Base-by-base conservation (phyloP, 2,888 invertebrate species). In the Aproaerema taeniolella region DNA sequence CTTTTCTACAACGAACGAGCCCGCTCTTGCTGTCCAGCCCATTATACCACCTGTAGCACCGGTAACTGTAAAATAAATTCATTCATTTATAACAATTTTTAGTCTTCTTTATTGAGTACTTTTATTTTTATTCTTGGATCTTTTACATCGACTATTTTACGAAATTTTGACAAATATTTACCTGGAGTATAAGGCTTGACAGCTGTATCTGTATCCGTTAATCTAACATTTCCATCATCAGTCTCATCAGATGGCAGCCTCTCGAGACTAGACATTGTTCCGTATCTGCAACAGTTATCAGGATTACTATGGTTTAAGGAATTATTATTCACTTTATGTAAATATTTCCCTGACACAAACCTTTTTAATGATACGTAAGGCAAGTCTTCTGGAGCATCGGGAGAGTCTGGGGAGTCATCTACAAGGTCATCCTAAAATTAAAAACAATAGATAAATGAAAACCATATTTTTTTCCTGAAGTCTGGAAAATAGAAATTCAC, bases 21-120 rank as follows among this genome's bases (percentile, higher is more conserved):
- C 94, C 4, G 95, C 94, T 44, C 92, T 87, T 5, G 93, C 91
- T 0, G 95, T 93, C 94, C 95, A 95, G 9, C 91, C 92, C 75
- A 90, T 86, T 5, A 91, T 81, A 6, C 89, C 89, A 12, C 88
- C 86, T 4, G 88, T 66, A 2, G 78, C 69, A 40, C 78, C 77
- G 30, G 67, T 58, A 12, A 68, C 75, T 74, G 46, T 47, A 45
- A 24, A 26, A 26, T n/a, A n/a, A n/a, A n/a, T n/a, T n/a, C n/a
- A n/a, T n/a, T n/a, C n/a, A n/a, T n/a, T n/a, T n/a, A n/a, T n/a
- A n/a, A n/a, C n/a, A n/a, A n/a, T n/a, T n/a, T n/a, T n/a, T n/a
- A n/a, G n/a, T n/a, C n/a, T n/a, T n/a, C n/a, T n/a, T n/a, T n/a
- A n/a, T n/a, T n/a, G n/a, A n/a, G n/a, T n/a, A n/a, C n/a, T n/a